Percentiles rank a stretch among this genome's conserved stretches.
Evolutionary conservation across 2,797 vertebrate species (phyloP).

Genomic region (Sternotherus odoratus): DNA sequence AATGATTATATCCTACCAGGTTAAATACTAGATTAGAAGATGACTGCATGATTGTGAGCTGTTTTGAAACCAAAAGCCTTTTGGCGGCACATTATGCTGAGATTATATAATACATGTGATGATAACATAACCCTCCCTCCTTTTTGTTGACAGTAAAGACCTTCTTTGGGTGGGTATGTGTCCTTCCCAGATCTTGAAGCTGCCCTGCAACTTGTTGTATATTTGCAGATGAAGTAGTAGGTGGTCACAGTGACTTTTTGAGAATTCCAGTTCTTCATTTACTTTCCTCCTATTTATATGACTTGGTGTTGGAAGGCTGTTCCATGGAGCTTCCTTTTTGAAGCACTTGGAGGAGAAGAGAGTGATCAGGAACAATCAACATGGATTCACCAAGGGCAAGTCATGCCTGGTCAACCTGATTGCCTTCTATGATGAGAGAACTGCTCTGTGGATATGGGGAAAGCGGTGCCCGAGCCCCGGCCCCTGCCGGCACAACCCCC

Average conservation of each 20-base stretch:
- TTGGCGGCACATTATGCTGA: neutral
- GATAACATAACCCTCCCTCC: neutral
- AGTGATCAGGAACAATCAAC: no score
- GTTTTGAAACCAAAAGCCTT: neutral
- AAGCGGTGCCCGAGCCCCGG: no score
- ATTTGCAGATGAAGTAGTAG: neutral
- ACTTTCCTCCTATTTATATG: neutral
- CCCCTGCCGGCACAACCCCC: no score
- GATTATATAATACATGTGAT: neutral
- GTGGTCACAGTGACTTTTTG: neutral
- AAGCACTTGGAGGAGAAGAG: no score
- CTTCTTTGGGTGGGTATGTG: neutral
- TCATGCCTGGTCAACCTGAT: no score
- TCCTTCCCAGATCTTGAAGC: neutral
- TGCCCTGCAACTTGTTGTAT: neutral
- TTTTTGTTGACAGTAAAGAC: neutral
- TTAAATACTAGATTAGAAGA: neutral
- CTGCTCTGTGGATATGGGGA: no score
- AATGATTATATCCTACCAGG: neutral
- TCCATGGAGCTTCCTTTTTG: neutral
- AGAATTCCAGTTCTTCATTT: neutral
- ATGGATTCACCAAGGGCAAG: no score
- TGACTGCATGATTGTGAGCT: neutral
- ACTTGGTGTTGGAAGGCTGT: neutral
- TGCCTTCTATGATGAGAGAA: no score